Evolutionary conservation across 1,140 invertebrate genomes (phyloP).

Genomic region (Euura lappo): DNA sequence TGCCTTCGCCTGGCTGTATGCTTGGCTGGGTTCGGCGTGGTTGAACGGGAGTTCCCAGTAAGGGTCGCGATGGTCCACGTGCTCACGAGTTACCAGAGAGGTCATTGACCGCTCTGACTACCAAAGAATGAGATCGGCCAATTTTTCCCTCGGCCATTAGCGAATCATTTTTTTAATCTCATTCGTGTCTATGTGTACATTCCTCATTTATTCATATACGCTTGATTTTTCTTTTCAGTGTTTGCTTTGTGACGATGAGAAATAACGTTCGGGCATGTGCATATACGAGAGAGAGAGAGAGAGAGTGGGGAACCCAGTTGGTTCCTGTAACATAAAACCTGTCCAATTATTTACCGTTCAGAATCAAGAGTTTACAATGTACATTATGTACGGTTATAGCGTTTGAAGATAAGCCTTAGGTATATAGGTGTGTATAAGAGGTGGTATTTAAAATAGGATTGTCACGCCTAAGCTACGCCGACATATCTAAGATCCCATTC

Average conservation of each 20-base stretch:
- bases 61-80: conserved; percentile 4
- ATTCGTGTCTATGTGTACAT: no score
- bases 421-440: no score
- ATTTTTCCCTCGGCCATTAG: no score
- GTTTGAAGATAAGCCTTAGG: neutral
- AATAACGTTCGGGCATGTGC: no score
- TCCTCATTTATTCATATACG: no score
- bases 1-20: neutral
- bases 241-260: no score
- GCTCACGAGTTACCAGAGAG: neutral
- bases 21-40: neutral
- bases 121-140: no score
- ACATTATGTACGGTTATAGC: neutral
- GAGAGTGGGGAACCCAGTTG: neutral
- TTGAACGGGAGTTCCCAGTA: conserved; percentile 1
- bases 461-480: neutral
- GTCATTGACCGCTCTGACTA: neutral
- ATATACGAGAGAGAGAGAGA: no score
- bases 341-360: conserved; percentile 4
- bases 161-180: no score
- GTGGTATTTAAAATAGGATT: neutral
- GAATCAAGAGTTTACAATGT: neutral
- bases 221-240: no score
- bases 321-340: conserved; percentile 7
- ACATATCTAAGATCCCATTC: neutral